phyloP scores from a whole-genome alignment of 2,113 vertebrate species.

The Corythornis cristatus region DNA sequence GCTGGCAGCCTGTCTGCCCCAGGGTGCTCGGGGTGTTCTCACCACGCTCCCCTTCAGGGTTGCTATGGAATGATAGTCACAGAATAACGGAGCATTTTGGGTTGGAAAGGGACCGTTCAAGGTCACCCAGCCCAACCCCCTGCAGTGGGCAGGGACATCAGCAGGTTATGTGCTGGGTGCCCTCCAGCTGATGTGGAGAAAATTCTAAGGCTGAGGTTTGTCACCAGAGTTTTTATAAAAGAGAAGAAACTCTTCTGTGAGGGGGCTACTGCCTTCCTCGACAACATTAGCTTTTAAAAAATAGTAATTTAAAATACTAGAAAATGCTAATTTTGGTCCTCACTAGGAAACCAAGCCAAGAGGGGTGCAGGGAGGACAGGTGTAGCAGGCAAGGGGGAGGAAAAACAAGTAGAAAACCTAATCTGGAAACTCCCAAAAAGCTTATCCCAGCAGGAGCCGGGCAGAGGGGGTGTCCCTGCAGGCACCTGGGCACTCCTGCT shows the following conservation, averaged over 20 bases:
- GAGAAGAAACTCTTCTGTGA: background rate
- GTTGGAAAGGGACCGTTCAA: background rate
- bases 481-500: too few species aligned
- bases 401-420: background rate
- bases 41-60: background rate
- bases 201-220: background rate
- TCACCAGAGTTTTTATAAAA: background rate
- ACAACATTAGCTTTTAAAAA: background rate
- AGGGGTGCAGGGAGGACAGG: background rate
- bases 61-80: background rate
- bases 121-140: background rate
- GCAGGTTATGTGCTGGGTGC: background rate
- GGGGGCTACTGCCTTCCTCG: background rate
- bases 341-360: background rate
- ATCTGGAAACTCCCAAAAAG: too few species aligned
- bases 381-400: background rate
- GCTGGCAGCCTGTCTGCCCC: accelerated
- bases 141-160: background rate
- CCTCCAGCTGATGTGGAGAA: background rate
- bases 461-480: background rate
- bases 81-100: background rate
- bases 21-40: accelerated
- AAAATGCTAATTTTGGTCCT: background rate
- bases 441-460: too few species aligned
- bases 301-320: background rate